Percentiles rank a stretch among this genome's conserved stretches.
Conservation (phyloP, 2,797 vertebrate species). For the Dendrocincla tyrannina region DNA sequence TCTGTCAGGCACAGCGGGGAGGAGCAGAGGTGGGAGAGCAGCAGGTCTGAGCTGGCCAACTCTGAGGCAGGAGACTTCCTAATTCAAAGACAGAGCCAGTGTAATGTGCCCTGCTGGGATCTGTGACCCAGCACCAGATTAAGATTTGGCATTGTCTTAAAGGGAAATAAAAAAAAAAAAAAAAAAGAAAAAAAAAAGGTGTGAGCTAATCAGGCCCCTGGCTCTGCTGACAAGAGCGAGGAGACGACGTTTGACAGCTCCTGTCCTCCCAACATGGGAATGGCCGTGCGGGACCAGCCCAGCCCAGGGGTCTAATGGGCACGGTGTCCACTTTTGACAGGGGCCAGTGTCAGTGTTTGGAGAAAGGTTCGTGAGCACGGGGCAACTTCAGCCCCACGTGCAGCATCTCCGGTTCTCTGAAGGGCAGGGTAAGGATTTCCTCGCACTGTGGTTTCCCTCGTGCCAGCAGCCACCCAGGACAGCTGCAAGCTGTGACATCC, state of each 20-base stretch:
- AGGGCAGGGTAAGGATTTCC: not conserved
- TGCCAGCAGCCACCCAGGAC: not conserved
- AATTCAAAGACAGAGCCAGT: not conserved
- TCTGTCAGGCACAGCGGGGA: rapidly evolving
- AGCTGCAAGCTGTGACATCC: not conserved
- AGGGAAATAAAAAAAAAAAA: not conserved
- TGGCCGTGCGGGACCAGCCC: not conserved
- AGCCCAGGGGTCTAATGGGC: not conserved
- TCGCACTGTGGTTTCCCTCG: not conserved
- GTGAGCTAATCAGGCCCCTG: not conserved
- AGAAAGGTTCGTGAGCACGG: not conserved
- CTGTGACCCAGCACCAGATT: not conserved
- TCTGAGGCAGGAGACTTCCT: not conserved
- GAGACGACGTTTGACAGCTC: rapidly evolving
- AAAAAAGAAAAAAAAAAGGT: not conserved
- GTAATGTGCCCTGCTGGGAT: not conserved
- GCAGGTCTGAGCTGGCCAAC: not conserved
- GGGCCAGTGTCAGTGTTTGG: not conserved
- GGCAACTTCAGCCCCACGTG: not conserved
- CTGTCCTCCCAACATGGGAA: not conserved
- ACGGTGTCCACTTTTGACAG: not conserved
- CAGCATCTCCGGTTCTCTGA: not conserved
- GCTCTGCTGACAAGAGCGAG: rapidly evolving
- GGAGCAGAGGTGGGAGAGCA: not conserved
- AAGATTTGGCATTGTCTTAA: not conserved